A percentile compares a stretch with the other conserved stretches of the same genome.
These are phyloP conservation scores for Megathymus violae DNA, from an alignment of 1,140 invertebrate species.

Conservation along the genomic window DNA sequence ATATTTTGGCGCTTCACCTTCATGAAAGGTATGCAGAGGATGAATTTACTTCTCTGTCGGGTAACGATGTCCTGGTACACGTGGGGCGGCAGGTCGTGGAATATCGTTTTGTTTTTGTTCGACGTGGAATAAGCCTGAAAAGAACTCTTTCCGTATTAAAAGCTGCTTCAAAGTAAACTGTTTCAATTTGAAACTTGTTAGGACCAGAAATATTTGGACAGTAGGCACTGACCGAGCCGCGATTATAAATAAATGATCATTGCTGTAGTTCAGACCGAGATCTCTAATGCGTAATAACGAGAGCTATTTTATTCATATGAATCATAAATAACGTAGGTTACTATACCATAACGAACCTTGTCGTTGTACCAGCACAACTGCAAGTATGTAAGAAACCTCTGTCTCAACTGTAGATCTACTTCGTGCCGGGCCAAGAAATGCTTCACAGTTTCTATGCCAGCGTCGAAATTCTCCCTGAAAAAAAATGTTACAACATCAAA, in stretches of 20 bases:
- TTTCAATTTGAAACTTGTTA: too few relatives aligned
- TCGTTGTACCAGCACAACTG: conserved; percentile 68
- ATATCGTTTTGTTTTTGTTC: conserved; percentile 59
- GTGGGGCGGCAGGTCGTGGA: conserved; percentile 67
- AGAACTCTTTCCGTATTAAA: too few relatives aligned
- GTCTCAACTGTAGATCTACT: conserved; percentile 51
- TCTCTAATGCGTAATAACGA: too few relatives aligned
- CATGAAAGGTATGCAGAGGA: conserved; percentile 68
- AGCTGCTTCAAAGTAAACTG: too few relatives aligned
- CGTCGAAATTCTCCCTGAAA: conserved; percentile 61
- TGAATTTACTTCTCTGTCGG: conserved; percentile 62
- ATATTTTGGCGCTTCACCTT: too few relatives aligned
- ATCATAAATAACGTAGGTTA: too few relatives aligned
- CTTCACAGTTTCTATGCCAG: conserved; percentile 55
- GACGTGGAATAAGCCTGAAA: conserved; percentile 64
- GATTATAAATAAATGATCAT: too few relatives aligned
- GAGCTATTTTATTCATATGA: too few relatives aligned
- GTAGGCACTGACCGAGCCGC: too few relatives aligned
- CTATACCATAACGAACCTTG: conserved; percentile 46
- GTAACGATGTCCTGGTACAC: conserved; percentile 69
- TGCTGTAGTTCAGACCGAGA: too few relatives aligned
- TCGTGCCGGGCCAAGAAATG: conserved; percentile 59
- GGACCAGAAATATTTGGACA: too few relatives aligned
- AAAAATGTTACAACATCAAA: neutral
- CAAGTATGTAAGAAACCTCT: conserved; percentile 64